Conservation (phyloP, 2,797 vertebrate genomes). For the Periparus ater region DNA sequence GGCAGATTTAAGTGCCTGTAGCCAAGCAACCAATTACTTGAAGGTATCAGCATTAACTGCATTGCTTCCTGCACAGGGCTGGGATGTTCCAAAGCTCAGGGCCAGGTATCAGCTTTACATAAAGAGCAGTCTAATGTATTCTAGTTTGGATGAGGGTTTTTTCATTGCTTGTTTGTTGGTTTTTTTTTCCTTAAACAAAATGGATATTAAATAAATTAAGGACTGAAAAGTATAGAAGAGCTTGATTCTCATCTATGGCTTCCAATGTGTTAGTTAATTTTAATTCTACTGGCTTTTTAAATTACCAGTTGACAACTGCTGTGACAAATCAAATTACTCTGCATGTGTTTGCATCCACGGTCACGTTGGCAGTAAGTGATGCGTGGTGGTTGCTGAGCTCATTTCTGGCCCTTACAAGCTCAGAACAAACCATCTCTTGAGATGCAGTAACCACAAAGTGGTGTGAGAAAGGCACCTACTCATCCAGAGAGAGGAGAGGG, state of each 20-base stretch:
- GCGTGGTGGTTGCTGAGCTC: background rate
- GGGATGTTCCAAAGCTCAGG: background rate
- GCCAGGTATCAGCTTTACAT: background rate
- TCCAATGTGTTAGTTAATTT: background rate
- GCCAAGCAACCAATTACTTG: constrained; percentile 45
- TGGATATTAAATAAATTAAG: background rate
- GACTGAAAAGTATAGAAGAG: background rate
- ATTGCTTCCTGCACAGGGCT: background rate
- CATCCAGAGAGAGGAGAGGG: background rate
- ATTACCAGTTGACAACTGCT: background rate
- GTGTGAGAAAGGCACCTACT: background rate
- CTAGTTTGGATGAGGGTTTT: background rate
- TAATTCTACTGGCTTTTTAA: background rate
- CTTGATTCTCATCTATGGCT: background rate
- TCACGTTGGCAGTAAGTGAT: background rate
- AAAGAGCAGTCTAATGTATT: background rate
- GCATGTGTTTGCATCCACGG: background rate
- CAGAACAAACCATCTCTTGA: background rate
- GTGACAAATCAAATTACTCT: background rate
- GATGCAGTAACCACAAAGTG: background rate
- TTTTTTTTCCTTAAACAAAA: background rate
- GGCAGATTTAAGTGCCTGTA: constrained; percentile 30
- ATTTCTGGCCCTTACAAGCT: background rate
- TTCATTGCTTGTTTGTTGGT: background rate
- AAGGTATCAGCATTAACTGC: background rate